Evolutionary conservation across 1,140 invertebrate species (phyloP), one percentile per base, ranked within the genome.

Genomic region (Pachypeltis micranthus): DNA sequence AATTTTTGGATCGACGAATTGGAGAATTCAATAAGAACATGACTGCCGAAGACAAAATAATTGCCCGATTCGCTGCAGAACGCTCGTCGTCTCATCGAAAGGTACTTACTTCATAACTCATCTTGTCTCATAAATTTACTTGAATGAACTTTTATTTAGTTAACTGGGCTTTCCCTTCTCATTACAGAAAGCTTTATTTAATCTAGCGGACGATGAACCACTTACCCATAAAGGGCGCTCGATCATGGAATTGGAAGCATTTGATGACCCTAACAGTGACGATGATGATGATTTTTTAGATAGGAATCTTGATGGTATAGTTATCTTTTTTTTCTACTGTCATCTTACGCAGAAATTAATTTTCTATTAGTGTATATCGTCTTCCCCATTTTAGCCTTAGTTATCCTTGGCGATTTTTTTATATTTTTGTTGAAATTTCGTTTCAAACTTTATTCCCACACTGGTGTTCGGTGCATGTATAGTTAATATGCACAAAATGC

Each of bases 201-300:
- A 91, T 75, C 75, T 96, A 14, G 83, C 87, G 69, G 91, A 95
- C 66, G 90, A 93, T 68, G 90, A 93, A 70, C 77, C 91, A 34
- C 75, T 93, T 26, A 93, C 90, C 2, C 90, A 94, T 70, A 85
- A 82, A 74, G 93, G 93, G 1, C 88, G 93, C 75, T 85, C 88
- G 3, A 73, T 97, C 7, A 86, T 86, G 68, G 87, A 93, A 69
- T 88, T 96, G 68, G 92, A 96, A 73, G 89, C 90, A 68, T 95
- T 91, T 79, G 90, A 95, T 70, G 87, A 93, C 72, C 83, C 85
- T 1, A 77, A 79, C 24, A 90, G 85, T 65, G 88, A 91, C 70
- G 82, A 79, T 64, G 87, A 93, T 67, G 90, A 91, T 60, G 82
- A 84, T 63, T 80, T 82, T 66, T 73, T 71, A 63, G 27, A 67